A percentile compares a stretch with the other conserved stretches of the same genome.
phyloP scores from a whole-genome alignment of 2,888 invertebrate genomes.

The Hipparchia sbordonii region DNA sequence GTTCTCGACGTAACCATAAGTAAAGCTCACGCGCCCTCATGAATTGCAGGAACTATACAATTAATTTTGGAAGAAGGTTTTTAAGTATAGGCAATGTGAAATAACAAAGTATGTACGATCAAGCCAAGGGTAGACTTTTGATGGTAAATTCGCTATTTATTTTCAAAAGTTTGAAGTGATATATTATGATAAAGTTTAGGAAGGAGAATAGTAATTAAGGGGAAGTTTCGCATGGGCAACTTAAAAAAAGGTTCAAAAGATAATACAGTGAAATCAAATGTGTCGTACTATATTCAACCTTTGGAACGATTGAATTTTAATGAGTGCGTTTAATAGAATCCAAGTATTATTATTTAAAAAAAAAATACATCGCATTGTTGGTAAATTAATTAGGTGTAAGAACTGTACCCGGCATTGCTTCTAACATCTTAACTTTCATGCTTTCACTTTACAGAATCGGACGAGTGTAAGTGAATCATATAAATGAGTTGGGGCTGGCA shows the following conservation, averaged over 20 bases:
- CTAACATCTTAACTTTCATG: conserved; percentile 76
- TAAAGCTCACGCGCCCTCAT: too few species aligned
- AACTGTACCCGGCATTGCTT: conserved; percentile 49
- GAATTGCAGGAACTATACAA: neutral
- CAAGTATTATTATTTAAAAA: neutral
- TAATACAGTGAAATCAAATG: too few species aligned
- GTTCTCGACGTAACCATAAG: too few species aligned
- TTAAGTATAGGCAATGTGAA: neutral
- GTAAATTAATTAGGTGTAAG: neutral
- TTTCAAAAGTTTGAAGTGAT: neutral
- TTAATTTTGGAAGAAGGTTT: conserved; percentile 22
- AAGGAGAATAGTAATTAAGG: too few species aligned
- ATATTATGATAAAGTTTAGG: neutral
- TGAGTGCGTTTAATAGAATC: too few species aligned
- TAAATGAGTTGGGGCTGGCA: conserved; percentile 65
- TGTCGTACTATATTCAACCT: too few species aligned
- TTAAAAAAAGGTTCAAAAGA: too few species aligned
- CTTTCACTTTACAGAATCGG: conserved; percentile 81
- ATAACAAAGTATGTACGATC: conserved; percentile 23
- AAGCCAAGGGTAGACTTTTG: neutral
- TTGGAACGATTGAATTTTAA: too few species aligned
- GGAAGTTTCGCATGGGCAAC: too few species aligned
- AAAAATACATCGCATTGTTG: neutral
- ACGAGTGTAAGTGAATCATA: conserved; percentile 80
- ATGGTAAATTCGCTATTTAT: neutral